Evolutionary conservation across 2,888 invertebrate genomes (phyloP), one percentile per base, ranked within the genome.

Genomic region (Myopa testacea): DNA sequence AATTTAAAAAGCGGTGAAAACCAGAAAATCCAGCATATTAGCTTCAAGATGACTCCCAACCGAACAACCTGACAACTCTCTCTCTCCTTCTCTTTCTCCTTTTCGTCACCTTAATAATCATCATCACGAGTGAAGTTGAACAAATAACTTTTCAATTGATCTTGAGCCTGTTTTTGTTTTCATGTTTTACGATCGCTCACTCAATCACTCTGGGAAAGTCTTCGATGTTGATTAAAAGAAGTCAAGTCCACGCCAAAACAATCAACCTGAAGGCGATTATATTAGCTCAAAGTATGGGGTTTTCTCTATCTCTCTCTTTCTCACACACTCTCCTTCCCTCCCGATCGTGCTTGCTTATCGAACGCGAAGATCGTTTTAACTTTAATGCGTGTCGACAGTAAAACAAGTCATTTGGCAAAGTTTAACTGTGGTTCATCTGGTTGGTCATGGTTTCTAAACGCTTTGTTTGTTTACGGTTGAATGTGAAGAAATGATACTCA

Each of bases 71-170:
- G 26, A 60, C 60, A 5, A 26, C 19, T 16, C 65, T 8, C 12
- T 38, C 34, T 14, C 37, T 8, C 60, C 14, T 4, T 55, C 62
- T 26, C 62, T 34, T 26, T n/a, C 60, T 16, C 60, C 60, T 6
- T 60, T 12, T 60, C 60, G 1, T 26, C 34, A 2, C 62, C 26
- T 4, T 16, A 62, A 34, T 19, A 45, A 45, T 8, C 45, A 45
- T 45, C 45, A 10, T 45, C 45, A 45, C 10, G 45, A 45, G 45
- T 45, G 45, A 6, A 45, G 45, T 45, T 34, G 34, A 14, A 50
- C 55, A 70, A 70, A 37, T 52, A 70, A 55, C 52, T 55, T 52
- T 52, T 52, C 52, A 52, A 50, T 70, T 70, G 55, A 55, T 70
- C 55, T 70, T 55, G 34, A 70, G 55, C 37, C 50, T 8, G n/a